Evolutionary conservation across 2,113 vertebrate species (phyloP), one percentile per base, ranked within the genome.

Genomic region (Cnemophilus loriae): DNA sequence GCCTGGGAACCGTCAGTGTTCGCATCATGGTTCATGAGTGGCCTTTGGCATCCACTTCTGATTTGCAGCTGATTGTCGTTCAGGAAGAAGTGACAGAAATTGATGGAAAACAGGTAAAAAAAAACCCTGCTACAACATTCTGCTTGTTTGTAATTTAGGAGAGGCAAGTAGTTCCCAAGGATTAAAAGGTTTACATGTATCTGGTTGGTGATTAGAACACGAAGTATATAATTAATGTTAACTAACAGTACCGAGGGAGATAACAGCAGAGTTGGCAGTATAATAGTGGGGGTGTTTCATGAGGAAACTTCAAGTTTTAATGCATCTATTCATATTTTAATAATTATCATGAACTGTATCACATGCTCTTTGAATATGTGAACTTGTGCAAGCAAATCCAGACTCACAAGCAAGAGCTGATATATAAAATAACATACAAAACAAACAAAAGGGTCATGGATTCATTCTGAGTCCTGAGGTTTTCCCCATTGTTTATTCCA

Each of bases 51-150:
- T 98, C 98, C 79, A 98, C 98, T 89, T 98, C 98, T 7, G 98
- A 98, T 90, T 96, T 99, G 95, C 96, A 98, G 53, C 97, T 98
- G 65, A 98, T 99, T 95, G 98, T 99, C 68, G 97, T 99, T 96
- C 99, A 99, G 95, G 98, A 98, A 89, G 98, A 99, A 96, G 98
- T 99, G 56, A 99, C 99, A 42, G 98, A 99, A 96, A 94, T 99
- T 96, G 99, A 99, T 68, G 98, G 99, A 69, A 98, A 98, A 95
- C 97, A 99, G 98, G 99, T 99, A 97, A 97, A 93, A 59, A 63
- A 63, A 14, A 1, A 1, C 6, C 21, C 15, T 47, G 24, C 11
- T 76, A 18, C 47, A 65, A 30, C 10, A 17, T 32, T 41, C 23
- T 28, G 13, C 39, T 81, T 78, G 15, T 10, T 67, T 81, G 70